These are phyloP conservation scores for Aselliscus stoliczkanus DNA, from an alignment of 2,797 vertebrate species.

Conservation along the genomic window DNA sequence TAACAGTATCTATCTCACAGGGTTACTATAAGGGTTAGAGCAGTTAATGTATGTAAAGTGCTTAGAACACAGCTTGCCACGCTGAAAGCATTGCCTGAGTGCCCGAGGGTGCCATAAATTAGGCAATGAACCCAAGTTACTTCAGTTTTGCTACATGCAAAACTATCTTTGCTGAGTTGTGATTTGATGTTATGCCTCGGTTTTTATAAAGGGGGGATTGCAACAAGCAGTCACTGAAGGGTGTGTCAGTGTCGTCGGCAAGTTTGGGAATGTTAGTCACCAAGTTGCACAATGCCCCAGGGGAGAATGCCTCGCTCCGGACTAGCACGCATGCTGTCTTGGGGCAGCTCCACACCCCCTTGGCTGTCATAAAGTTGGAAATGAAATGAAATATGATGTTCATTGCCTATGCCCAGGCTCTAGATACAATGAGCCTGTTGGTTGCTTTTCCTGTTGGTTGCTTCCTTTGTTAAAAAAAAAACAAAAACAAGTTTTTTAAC, in stretches of 20 bases:
- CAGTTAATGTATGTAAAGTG: neutral
- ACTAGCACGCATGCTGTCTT: fast-evolving
- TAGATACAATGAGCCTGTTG: neutral
- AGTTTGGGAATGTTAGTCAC: neutral
- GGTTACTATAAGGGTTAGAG: neutral
- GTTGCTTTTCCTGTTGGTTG: neutral
- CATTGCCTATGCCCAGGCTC: neutral
- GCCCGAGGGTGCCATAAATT: neutral
- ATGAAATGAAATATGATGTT: neutral
- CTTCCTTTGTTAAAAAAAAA: neutral
- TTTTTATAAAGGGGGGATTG: slow-evolving; percentile 48
- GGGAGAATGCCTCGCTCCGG: neutral
- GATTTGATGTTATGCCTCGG: neutral
- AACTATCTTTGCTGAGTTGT: slow-evolving; percentile 30
- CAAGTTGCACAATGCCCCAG: neutral
- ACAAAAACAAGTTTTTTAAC: neutral
- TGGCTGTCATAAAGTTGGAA: neutral
- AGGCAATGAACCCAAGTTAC: neutral
- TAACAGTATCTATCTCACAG: neutral
- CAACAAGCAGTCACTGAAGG: slow-evolving; percentile 6
- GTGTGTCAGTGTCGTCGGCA: neutral
- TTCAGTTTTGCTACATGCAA: neutral
- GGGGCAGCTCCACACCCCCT: neutral
- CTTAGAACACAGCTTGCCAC: neutral
- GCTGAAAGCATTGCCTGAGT: neutral